phyloP scores from a whole-genome alignment of 2,113 vertebrate species.

The Diadophis punctatus region DNA sequence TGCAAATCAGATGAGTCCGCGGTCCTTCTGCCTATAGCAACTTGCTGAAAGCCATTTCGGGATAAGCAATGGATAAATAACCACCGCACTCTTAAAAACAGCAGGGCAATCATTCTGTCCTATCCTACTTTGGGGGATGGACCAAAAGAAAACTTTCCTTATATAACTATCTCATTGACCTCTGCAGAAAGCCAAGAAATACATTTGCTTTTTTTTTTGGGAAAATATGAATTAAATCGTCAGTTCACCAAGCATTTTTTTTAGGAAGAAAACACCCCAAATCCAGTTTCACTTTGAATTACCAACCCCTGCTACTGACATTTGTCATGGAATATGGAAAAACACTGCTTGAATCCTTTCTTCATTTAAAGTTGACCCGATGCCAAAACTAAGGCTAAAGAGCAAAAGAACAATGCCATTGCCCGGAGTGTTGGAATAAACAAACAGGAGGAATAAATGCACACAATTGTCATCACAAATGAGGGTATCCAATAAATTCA shows the following conservation, averaged over 20 bases:
- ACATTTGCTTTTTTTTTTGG: not conserved
- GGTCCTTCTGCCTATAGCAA: constrained; percentile 54
- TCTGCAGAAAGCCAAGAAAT: constrained; percentile 11
- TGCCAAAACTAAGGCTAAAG: not conserved
- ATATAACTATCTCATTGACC: not conserved
- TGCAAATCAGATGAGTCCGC: constrained; percentile 48
- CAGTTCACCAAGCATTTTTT: not conserved
- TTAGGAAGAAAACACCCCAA: not conserved
- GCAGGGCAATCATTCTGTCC: not conserved
- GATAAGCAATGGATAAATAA: constrained; percentile 41
- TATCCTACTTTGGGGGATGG: not conserved
- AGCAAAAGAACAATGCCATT: not conserved
- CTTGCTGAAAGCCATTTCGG: constrained; percentile 54
- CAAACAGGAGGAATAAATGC: not conserved
- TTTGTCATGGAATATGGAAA: not conserved
- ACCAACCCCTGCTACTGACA: not conserved
- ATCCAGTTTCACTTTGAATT: not conserved
- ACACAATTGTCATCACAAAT: not conserved
- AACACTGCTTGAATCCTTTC: not conserved
- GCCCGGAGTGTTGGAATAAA: not conserved
- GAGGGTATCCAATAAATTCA: not conserved
- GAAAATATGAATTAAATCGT: not conserved
- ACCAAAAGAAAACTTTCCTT: not conserved
- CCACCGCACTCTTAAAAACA: not conserved
- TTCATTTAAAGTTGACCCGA: constrained; percentile 1